phyloP scores from a whole-genome alignment of 2,797 vertebrate genomes.

The Neopelma chrysocephalum region DNA sequence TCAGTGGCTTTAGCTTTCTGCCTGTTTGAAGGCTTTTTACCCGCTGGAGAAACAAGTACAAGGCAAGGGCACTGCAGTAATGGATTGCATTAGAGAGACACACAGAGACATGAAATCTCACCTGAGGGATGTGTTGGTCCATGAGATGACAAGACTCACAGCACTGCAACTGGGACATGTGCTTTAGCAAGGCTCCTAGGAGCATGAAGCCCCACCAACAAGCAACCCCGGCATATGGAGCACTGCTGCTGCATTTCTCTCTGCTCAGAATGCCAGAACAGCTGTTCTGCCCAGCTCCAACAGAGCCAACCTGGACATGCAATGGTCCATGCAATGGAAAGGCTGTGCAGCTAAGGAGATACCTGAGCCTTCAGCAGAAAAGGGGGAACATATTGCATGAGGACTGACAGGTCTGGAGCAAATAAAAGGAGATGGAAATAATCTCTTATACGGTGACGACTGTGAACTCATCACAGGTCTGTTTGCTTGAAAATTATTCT shows the following conservation, averaged over 20 bases:
- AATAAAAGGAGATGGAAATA: not conserved
- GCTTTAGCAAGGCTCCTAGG: not conserved
- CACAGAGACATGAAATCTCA: fast-evolving
- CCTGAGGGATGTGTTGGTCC: not conserved
- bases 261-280: not conserved
- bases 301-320: not conserved
- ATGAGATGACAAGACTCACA: not conserved
- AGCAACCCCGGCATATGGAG: not conserved
- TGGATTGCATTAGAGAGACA: not conserved
- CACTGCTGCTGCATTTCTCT: not conserved
- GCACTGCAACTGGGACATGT: not conserved
- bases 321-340: not conserved
- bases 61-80: not conserved
- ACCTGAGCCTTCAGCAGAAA: not conserved
- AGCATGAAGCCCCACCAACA: not conserved
- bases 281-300: not conserved
- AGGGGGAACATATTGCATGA: not conserved
- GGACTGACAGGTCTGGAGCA: not conserved
- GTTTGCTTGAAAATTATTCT: not conserved
- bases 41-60: not conserved
- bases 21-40: not conserved
- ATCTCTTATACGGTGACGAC: not conserved
- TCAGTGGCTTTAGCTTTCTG: not conserved
- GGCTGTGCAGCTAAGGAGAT: not conserved
- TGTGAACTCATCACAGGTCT: not conserved